These are phyloP conservation scores for Diploptera punctata DNA, from an alignment of 2,888 invertebrate genomes.

Conservation along the genomic window DNA sequence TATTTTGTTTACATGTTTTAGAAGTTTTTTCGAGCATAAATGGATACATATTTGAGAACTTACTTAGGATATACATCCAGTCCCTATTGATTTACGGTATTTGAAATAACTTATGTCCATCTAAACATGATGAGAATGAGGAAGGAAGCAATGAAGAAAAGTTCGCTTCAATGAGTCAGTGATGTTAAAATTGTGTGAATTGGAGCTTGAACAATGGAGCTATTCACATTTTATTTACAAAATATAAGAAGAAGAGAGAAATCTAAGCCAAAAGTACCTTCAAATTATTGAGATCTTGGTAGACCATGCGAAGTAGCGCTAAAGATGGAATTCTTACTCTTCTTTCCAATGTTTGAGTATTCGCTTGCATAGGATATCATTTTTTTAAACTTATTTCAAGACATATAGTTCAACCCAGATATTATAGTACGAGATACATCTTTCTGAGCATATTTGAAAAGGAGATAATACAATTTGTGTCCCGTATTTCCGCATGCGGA, in stretches of 20 bases:
- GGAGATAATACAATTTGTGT: no score
- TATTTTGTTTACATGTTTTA: no score
- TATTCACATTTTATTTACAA: no score
- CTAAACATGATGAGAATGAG: slow-evolving; percentile 1
- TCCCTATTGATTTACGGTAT: no score
- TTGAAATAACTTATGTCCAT: not conserved
- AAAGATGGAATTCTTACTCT: not conserved
- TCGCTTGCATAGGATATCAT: no score
- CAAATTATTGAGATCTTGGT: not conserved
- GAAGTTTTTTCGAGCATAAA: no score
- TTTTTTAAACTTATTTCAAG: no score
- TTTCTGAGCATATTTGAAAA: not conserved
- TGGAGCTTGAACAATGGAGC: slow-evolving; percentile 14
- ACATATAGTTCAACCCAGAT: no score
- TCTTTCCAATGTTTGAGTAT: not conserved
- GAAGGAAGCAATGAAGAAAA: slow-evolving; percentile 1
- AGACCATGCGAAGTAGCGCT: not conserved
- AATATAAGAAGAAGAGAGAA: slow-evolving; percentile 5
- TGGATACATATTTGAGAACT: no score
- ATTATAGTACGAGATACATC: not conserved
- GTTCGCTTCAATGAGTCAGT: not conserved
- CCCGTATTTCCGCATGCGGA: no score
- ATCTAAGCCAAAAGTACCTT: not conserved
- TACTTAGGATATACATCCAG: no score
- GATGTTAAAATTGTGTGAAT: not conserved